phyloP scores from a whole-genome alignment of 2,113 vertebrate species.

The Ascaphus truei region DNA sequence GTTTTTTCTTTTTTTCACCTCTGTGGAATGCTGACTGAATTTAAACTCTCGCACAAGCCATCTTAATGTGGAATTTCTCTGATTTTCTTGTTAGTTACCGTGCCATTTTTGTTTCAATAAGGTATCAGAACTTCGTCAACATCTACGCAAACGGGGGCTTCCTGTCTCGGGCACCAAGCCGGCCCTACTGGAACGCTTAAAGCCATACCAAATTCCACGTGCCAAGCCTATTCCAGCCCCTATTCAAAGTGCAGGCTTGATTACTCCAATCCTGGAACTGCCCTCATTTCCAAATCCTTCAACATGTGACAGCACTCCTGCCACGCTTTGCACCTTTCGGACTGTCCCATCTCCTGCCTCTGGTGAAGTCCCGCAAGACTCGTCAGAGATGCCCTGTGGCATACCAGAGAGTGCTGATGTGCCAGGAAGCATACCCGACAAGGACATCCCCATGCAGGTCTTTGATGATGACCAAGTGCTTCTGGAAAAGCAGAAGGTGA shows the following conservation, averaged over 20 bases:
- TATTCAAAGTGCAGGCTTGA: conserved; percentile 46
- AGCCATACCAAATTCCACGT: conserved; percentile 57
- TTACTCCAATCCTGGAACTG: conserved; percentile 35
- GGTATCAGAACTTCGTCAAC: conserved; percentile 86
- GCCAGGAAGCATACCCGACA: neutral
- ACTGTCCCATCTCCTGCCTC: conserved; percentile 50
- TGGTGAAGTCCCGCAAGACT: conserved; percentile 36
- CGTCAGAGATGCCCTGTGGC: neutral
- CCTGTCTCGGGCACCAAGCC: conserved; percentile 86
- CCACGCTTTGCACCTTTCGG: conserved; percentile 42
- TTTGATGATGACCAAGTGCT: conserved; percentile 26
- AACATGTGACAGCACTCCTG: conserved; percentile 40
- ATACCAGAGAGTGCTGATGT: neutral
- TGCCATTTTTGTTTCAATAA: conserved; percentile 40
- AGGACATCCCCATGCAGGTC: conserved; percentile 15
- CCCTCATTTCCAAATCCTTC: conserved; percentile 25
- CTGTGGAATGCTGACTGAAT: too few relatives aligned
- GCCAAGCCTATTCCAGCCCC: conserved; percentile 52
- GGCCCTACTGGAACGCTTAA: conserved; percentile 76
- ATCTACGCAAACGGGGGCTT: conserved; percentile 80
- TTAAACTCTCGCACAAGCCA: too few relatives aligned
- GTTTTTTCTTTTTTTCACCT: too few relatives aligned
- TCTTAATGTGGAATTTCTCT: too few relatives aligned
- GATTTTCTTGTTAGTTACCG: too few relatives aligned
- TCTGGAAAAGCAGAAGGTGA: conserved; percentile 34